A percentile compares a stretch with the other conserved stretches of the same genome.
These are phyloP conservation scores for Sceloporus undulatus DNA, from an alignment of 2,113 vertebrate species.

Conservation along the genomic window DNA sequence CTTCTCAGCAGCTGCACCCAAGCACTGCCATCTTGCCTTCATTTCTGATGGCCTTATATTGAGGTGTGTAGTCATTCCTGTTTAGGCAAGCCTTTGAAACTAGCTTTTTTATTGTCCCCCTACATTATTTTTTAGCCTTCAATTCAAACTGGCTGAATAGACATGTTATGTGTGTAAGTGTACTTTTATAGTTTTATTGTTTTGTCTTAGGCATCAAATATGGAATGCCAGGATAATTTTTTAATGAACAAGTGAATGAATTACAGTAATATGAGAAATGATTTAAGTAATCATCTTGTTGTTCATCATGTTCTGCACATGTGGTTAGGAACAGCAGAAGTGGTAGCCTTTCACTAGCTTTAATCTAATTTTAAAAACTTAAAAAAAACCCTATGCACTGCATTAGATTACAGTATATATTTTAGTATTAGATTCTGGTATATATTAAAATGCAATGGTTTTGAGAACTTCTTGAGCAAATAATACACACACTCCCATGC, in stretches of 20 bases:
- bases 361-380: not conserved
- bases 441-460: not conserved
- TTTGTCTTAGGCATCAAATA: not conserved
- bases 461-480: not conserved
- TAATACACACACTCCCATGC: too few species aligned
- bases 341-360: not conserved
- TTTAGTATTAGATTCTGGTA: not conserved
- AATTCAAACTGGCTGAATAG: not conserved
- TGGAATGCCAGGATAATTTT: not conserved
- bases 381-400: not conserved
- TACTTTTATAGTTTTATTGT: not conserved
- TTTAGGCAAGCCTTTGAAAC: not conserved
- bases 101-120: not conserved
- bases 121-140: not conserved
- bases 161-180: not conserved
- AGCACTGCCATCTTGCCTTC: not conserved
- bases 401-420: not conserved
- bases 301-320: not conserved
- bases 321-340: not conserved
- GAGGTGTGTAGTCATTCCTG: not conserved
- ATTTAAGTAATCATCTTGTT: not conserved
- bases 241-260: not conserved
- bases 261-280: not conserved
- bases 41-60: not conserved
- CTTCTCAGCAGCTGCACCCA: not conserved